Evolutionary conservation across 2,113 vertebrate genomes (phyloP).

Genomic region (Ranitomeya imitator): DNA sequence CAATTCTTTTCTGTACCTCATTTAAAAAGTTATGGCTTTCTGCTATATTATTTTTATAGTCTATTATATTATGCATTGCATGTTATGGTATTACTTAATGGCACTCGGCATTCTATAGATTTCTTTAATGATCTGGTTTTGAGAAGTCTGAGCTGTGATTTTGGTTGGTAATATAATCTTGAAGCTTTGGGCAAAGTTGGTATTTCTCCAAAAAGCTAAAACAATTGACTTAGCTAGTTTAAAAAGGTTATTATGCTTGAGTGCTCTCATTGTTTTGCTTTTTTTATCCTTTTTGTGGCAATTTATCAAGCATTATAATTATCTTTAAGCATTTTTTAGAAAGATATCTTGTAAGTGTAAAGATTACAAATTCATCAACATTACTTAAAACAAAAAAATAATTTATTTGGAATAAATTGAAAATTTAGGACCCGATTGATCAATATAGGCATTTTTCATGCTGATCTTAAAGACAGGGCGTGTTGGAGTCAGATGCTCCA

Average conservation of each 20-base stretch:
- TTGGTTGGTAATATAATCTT: neutral
- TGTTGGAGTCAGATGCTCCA: too few relatives aligned
- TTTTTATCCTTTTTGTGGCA: neutral
- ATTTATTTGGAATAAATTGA: too few relatives aligned
- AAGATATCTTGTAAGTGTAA: neutral
- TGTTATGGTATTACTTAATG: conserved; percentile 46
- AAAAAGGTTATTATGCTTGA: neutral
- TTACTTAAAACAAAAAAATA: neutral
- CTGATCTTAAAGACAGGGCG: too few relatives aligned
- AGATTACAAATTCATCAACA: neutral
- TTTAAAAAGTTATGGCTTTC: conserved; percentile 41
- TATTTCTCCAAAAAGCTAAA: neutral
- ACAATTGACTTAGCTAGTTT: conserved; percentile 4
- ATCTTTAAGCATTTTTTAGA: neutral
- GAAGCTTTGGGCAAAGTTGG: conserved; percentile 16
- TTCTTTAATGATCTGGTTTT: conserved; percentile 14
- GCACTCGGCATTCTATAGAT: neutral
- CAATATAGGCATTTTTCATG: too few relatives aligned
- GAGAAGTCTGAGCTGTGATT: conserved; percentile 10
- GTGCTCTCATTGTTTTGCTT: neutral
- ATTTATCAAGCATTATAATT: neutral
- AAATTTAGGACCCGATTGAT: too few relatives aligned
- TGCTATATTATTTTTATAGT: conserved; percentile 51
- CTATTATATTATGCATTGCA: conserved; percentile 35
- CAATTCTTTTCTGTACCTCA: conserved; percentile 34